A percentile compares a stretch with the other conserved stretches of the same genome.
Evolutionary conservation across 2,797 vertebrate genomes (phyloP).

Genomic region (Lagocephalus sceleratus): DNA sequence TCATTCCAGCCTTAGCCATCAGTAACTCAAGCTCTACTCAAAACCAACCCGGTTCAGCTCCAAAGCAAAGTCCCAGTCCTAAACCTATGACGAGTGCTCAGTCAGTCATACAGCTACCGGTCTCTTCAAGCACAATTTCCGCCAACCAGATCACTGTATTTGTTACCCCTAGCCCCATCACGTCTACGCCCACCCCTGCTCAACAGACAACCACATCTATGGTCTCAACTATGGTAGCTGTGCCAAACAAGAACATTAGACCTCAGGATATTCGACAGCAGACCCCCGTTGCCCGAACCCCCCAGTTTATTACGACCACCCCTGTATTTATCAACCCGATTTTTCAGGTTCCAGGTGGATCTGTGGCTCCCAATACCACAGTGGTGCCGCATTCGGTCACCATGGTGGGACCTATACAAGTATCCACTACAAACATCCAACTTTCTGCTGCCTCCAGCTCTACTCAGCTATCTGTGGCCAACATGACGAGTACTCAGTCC

Average conservation of each 20-base stretch:
- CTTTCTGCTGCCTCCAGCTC: conserved; percentile 78
- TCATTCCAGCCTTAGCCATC: conserved; percentile 33
- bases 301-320: conserved; percentile 88
- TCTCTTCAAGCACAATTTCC: conserved; percentile 82
- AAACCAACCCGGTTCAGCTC: conserved; percentile 29
- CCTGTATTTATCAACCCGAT: conserved; percentile 94
- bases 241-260: conserved; percentile 85
- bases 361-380: conserved; percentile 83
- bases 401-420: conserved; percentile 87
- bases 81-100: conserved; percentile 76
- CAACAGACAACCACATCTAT: conserved; percentile 80
- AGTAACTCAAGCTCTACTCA: conserved; percentile 37
- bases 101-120: conserved; percentile 84
- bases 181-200: conserved; percentile 79
- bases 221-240: conserved; percentile 88
- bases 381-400: conserved; percentile 87
- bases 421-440: conserved; percentile 88
- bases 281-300: conserved; percentile 69
- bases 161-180: conserved; percentile 92
- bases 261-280: conserved; percentile 83
- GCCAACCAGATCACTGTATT: conserved; percentile 94
- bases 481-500: conserved; percentile 70
- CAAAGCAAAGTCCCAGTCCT: conserved; percentile 60
- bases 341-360: conserved; percentile 87
- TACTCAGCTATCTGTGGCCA: conserved; percentile 65